A percentile compares a stretch with the other conserved stretches of the same genome.
phyloP scores from a whole-genome alignment of 1,140 invertebrate genomes.

The Glossosoma conforme region DNA sequence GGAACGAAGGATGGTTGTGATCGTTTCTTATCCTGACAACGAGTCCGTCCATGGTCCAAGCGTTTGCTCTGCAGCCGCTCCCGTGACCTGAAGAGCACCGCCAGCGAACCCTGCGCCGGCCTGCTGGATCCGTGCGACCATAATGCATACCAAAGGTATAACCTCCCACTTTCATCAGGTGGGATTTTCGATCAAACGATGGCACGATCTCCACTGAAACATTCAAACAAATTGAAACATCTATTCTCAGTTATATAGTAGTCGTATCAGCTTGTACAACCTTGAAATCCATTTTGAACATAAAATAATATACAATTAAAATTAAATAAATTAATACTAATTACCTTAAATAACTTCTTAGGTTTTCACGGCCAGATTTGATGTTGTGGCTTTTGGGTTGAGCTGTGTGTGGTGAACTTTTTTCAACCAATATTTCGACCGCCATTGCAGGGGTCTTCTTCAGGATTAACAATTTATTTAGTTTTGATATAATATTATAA shows the following conservation, averaged over 20 bases:
- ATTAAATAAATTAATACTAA: too few species aligned
- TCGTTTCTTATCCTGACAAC: not conserved
- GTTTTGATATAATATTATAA: too few species aligned
- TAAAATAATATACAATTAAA: too few species aligned
- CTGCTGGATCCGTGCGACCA: not conserved
- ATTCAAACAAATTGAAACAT: constrained; percentile 1
- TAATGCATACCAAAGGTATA: constrained; percentile 4
- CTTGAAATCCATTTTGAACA: too few species aligned
- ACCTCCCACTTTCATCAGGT: not conserved
- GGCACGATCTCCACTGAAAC: constrained; percentile 6
- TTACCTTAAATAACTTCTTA: too few species aligned
- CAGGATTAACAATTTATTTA: too few species aligned
- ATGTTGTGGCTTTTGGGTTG: too few species aligned
- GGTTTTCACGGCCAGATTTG: too few species aligned
- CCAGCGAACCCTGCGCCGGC: constrained; percentile 11
- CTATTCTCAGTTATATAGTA: not conserved
- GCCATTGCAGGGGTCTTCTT: too few species aligned
- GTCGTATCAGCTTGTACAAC: too few species aligned
- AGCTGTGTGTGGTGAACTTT: too few species aligned
- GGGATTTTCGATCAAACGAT: constrained; percentile 1
- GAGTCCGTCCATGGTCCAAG: not conserved
- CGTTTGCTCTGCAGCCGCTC: constrained; percentile 1
- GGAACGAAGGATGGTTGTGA: constrained; percentile 3
- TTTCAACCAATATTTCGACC: too few species aligned
- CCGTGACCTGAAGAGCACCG: constrained; percentile 1